Conservation (phyloP, 2,797 vertebrate species). For the Hirundo rustica region DNA sequence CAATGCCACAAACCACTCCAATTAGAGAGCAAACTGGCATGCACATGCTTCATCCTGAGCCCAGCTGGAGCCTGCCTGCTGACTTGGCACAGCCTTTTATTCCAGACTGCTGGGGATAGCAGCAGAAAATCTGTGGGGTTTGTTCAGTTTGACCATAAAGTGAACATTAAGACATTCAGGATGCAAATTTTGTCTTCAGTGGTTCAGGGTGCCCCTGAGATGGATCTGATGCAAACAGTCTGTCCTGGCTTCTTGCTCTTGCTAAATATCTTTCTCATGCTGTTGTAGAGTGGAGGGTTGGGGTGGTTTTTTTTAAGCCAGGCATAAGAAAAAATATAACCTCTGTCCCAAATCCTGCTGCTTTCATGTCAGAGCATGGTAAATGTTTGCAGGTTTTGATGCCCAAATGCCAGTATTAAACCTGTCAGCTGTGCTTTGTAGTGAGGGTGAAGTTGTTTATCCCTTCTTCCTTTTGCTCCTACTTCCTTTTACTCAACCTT, state of each 20-base stretch:
- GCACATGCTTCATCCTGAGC: background rate
- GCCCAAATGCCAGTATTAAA: background rate
- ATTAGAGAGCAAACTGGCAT: background rate
- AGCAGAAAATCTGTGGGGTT: background rate
- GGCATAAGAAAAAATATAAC: background rate
- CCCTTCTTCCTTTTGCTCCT: background rate
- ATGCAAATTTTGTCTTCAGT: background rate
- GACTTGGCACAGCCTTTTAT: background rate
- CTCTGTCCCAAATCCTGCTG: background rate
- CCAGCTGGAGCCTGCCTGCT: background rate
- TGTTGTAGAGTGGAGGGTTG: background rate
- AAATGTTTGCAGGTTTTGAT: background rate
- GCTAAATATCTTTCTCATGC: background rate
- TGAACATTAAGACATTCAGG: background rate
- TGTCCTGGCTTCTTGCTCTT: background rate
- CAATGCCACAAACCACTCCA: background rate
- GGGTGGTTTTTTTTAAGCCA: background rate
- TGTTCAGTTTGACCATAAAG: background rate
- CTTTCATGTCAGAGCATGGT: slow-evolving; percentile 4
- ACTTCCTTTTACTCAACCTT: background rate
- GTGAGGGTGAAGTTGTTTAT: background rate
- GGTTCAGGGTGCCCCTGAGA: background rate
- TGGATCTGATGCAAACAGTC: background rate
- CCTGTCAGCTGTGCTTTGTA: slow-evolving; percentile 5
- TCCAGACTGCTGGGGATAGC: background rate